Base-by-base conservation (phyloP, 2,797 vertebrate species). In the Cossypha polioptera region DNA sequence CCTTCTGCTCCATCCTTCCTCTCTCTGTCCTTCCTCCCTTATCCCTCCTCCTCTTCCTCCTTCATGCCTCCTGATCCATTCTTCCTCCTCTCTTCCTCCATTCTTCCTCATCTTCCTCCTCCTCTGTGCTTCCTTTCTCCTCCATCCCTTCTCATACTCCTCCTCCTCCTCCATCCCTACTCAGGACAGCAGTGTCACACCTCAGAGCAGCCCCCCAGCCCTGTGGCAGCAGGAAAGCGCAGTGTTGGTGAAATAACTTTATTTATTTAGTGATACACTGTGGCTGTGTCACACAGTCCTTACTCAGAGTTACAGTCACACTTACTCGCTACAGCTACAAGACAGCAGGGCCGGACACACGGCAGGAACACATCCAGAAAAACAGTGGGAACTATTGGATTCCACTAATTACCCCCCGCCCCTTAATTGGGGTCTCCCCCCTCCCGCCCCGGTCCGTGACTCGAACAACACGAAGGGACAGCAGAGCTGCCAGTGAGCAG, bases 261-360 rank as follows among this genome's bases (percentile, higher is more conserved):
- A 98, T 98, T 98, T 86, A 76, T 76, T 86, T 53, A 68, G 82
- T 86, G 82, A 76, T 86, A 86, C 82, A 86, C 82, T 86, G 82
- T 86, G 98, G 98, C 98, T 98, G 98, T 97, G 98, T 98, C 98
- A 98, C 98, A 99, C 98, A 98, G 98, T 98, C 98, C 98, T 98
- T 98, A 99, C 97, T 98, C 98, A 98, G 98, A 98, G 96, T 98
- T 98, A 98, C 98, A 98, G 98, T 98, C 98, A 99, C 99, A 99
- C 98, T 98, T 98, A 98, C 98, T 97, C 97, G 98, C 98, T 99
- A 99, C 99, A 98, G 99, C 98, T 98, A 99, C 98, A 81, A 98
- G 98, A 99, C 98, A 98, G 98, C 98, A 97, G 98, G 98, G 98
- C 98, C 98, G 98, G 98, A 99, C 98, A 99, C 98, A 98, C 97